Conservation (phyloP, 1,140 invertebrate genomes). For the Lethrus apterus region DNA sequence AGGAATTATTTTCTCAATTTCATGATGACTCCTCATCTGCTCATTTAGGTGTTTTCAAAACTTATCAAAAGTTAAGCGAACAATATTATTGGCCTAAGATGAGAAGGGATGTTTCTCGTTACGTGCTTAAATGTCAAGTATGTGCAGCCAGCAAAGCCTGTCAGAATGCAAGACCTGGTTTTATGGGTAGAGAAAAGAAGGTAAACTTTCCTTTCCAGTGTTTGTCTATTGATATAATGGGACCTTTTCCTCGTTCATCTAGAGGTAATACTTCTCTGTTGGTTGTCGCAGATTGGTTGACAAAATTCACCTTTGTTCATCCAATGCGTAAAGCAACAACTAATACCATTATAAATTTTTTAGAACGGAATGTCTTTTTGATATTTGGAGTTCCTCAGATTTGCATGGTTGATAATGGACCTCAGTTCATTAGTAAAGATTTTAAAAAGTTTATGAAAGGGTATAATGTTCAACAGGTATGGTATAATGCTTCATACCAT, state of each 20-base stretch:
- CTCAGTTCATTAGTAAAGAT: conserved; percentile 22
- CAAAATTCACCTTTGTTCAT: conserved; percentile 17
- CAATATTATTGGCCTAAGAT: conserved; percentile 20
- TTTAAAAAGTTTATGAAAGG: conserved; percentile 17
- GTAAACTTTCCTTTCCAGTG: conserved; percentile 18
- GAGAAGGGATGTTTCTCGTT: conserved; percentile 1
- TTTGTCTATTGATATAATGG: conserved; percentile 16
- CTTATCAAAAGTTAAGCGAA: conserved; percentile 7
- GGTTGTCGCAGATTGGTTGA: conserved; percentile 18
- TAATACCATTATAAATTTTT: conserved; percentile 5
- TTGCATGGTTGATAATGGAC: conserved; percentile 26
- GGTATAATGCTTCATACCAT: conserved; percentile 10
- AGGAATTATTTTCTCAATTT: conserved; percentile 1
- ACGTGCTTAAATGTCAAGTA: background rate
- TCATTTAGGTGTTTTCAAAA: conserved; percentile 16
- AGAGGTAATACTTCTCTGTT: conserved; percentile 17
- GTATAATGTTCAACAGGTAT: conserved; percentile 2
- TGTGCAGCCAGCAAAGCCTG: conserved; percentile 5
- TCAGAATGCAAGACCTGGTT: conserved; percentile 4
- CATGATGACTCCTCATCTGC: conserved; percentile 7
- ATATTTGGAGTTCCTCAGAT: conserved; percentile 23
- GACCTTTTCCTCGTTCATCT: conserved; percentile 12
- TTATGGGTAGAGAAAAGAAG: conserved; percentile 11
- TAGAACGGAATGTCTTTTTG: conserved; percentile 18
- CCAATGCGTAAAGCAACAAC: conserved; percentile 16